These are phyloP conservation scores for Cheilosia soror DNA, from an alignment of 2,888 invertebrate species.

Conservation along the genomic window DNA sequence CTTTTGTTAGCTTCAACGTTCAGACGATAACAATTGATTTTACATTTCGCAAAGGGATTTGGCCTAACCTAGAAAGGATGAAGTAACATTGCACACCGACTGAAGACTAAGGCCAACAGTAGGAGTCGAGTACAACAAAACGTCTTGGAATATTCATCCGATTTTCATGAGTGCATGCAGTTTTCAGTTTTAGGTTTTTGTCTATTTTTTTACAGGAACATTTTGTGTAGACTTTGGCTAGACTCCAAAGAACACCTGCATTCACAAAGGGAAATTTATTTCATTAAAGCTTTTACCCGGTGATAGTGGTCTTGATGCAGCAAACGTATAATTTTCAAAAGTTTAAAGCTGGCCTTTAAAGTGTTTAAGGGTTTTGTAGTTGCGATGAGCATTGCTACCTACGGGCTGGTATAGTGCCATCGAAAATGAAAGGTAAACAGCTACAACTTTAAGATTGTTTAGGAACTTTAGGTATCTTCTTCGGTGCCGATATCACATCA, in stretches of 20 bases:
- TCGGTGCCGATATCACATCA: no score
- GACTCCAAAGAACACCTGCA: constrained; percentile 70
- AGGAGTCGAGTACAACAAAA: constrained; percentile 29
- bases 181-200: constrained; percentile 23
- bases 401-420: no score
- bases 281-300: constrained; percentile 31
- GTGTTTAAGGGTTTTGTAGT: not conserved
- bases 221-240: constrained; percentile 63
- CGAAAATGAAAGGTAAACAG: no score
- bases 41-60: constrained; percentile 46
- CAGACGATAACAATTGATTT: constrained; percentile 63
- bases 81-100: not conserved
- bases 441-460: no score
- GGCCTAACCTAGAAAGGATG: constrained; percentile 18
- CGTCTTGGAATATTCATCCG: constrained; percentile 67
- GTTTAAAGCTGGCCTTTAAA: constrained; percentile 19
- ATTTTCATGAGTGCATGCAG: constrained; percentile 5
- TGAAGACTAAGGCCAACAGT: constrained; percentile 17
- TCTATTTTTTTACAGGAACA: not conserved
- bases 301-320: not conserved
- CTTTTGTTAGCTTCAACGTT: constrained; percentile 38
- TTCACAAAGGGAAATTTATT: constrained; percentile 72
- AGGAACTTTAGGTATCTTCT: no score
- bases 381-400: not conserved
- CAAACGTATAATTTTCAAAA: constrained; percentile 10